Evolutionary conservation across 2,888 invertebrate species (phyloP).

Genomic region (Onthophagus sagittarius): DNA sequence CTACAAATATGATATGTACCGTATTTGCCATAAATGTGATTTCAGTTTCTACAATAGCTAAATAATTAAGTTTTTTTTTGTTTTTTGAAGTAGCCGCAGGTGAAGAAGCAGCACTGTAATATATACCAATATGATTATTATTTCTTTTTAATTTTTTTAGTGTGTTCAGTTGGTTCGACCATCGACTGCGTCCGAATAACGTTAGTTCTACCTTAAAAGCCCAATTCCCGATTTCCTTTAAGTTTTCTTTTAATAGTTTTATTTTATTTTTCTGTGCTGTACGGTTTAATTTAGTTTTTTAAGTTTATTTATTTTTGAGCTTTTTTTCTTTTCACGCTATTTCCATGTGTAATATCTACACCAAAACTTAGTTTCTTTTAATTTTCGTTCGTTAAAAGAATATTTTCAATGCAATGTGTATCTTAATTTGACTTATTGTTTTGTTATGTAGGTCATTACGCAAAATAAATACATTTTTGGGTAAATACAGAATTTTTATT

Average conservation of each 20-base stretch:
- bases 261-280: constrained; percentile 7
- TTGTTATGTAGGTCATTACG: constrained; percentile 14
- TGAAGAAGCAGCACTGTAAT: constrained; percentile 16
- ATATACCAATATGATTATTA: constrained; percentile 14
- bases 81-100: neutral
- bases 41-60: constrained; percentile 25
- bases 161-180: constrained; percentile 18
- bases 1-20: constrained; percentile 19
- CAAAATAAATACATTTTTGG: constrained; percentile 13
- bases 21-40: constrained; percentile 30
- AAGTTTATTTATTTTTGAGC: neutral
- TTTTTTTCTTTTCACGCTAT: neutral
- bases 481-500: constrained; percentile 2
- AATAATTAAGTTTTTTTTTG: neutral
- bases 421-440: constrained; percentile 8
- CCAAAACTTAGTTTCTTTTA: neutral
- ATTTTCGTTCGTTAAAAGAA: neutral
- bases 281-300: neutral
- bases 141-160: constrained; percentile 1
- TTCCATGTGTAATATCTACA: neutral
- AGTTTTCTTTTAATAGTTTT: constrained; percentile 5
- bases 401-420: neutral
- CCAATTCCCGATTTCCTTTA: neutral
- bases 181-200: neutral
- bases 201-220: neutral